Base-by-base conservation (phyloP, 2,797 vertebrate species). In the Intellagama lesueurii region DNA sequence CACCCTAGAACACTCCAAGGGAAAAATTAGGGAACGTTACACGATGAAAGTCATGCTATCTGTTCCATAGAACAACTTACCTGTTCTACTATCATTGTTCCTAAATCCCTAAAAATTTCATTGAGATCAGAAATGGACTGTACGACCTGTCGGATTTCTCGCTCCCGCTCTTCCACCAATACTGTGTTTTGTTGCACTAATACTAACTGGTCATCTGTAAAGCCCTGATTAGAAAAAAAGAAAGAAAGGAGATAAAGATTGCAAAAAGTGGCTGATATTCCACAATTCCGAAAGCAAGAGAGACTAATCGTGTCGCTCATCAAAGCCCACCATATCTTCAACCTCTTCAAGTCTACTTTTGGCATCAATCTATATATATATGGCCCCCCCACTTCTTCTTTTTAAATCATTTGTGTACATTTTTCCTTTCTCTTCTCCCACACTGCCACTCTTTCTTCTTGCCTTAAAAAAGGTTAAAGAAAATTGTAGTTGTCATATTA, bases 51-150 rank as follows among this genome's bases (percentile, higher is more conserved):
- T 12, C 60, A 16, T 32, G 40, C 35, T 8, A 26, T 60, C 28
- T 40, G 9, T 22, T 47, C 56, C 44, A 47, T 11, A 4, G 26
- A 40, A 2, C 9, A 40, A n/a, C 32, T 5, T 89, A 97, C 97
- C 97, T 98, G 97, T 87, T 98, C 97, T 60, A 98, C 97, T 68
- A 98, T 95, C 97, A 99, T 99, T 40, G 97, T 96, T 76, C 98
- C 98, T 91, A 99, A 96, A 92, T 99, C 99, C 91, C 99, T 95
- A 92, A 99, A 99, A 94, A 99, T 98, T 90, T 99, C 99, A 83
- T 99, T 99, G 90, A 99, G 98, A 96, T 99, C 99, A 0, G 98
- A 98, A 95, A 99, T 99, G 80, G 99, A 99, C 95, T 99, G 99
- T 26, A 99, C 98, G 32, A 99, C 98, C 92, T 99, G 98, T 40